phyloP scores from a whole-genome alignment of 2,113 vertebrate species.

The Grus americana region DNA sequence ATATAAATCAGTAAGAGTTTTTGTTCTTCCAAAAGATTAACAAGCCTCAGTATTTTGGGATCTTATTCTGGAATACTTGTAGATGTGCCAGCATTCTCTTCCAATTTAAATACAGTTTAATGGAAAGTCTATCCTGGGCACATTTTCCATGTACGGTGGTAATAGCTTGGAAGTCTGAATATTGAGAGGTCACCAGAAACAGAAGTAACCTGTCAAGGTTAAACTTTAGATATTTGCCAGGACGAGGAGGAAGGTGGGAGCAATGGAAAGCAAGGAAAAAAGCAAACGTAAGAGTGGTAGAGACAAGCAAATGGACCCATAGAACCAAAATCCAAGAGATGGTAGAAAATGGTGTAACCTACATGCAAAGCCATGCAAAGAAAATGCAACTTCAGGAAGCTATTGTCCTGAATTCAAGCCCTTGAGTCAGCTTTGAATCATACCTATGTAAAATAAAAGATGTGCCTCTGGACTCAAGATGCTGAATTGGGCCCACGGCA shows the following conservation, averaged over 20 bases:
- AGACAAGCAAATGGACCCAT: not conserved
- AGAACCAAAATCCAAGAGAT: not conserved
- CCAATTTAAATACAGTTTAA: conserved; percentile 73
- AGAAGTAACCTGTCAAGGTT: conserved; percentile 27
- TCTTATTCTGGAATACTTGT: conserved; percentile 72
- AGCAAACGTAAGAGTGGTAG: not conserved
- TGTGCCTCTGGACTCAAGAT: not conserved
- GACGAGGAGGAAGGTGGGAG: not conserved
- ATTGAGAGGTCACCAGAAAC: conserved; percentile 38
- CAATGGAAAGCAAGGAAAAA: not conserved
- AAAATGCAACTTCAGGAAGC: not conserved
- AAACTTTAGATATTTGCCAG: not conserved
- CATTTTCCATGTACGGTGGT: conserved; percentile 60
- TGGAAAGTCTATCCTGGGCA: conserved; percentile 67
- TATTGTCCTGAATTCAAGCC: not conserved
- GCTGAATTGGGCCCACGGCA: not conserved
- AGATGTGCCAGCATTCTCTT: conserved; percentile 69
- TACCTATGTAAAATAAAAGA: not conserved
- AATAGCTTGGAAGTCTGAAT: conserved; percentile 31
- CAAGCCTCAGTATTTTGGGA: conserved; percentile 68
- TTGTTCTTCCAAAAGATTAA: conserved; percentile 72
- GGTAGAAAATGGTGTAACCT: not conserved
- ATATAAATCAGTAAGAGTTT: conserved; percentile 74
- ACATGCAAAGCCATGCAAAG: not conserved
- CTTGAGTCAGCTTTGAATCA: not conserved